phyloP scores from a whole-genome alignment of 2,113 vertebrate genomes.

The Megaceryle maxima region DNA sequence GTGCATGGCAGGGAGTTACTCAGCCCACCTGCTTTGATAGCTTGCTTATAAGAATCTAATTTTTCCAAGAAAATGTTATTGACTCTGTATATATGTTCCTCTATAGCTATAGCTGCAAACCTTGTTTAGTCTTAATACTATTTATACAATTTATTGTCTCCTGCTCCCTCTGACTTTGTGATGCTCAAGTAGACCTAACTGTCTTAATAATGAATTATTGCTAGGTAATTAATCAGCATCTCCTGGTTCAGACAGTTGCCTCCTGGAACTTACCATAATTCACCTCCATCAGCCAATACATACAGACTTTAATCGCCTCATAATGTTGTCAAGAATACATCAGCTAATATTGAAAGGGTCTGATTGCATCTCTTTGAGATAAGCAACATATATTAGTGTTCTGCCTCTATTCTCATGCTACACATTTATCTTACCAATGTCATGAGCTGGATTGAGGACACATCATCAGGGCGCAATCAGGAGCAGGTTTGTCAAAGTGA shows the following conservation, averaged over 20 bases:
- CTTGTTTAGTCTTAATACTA: background rate
- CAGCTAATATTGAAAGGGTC: background rate
- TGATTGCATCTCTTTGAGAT: slow-evolving; percentile 21
- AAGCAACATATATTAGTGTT: background rate
- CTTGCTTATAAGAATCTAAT: background rate
- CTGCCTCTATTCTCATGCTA: background rate
- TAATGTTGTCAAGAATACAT: background rate
- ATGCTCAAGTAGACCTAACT: background rate
- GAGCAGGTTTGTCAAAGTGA: background rate
- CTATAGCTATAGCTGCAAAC: background rate
- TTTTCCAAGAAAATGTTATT: background rate
- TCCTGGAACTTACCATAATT: background rate
- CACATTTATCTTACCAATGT: background rate
- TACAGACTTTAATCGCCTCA: slow-evolving; percentile 26
- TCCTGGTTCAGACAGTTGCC: background rate
- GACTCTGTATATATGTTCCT: background rate
- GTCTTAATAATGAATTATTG: background rate
- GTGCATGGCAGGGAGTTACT: background rate
- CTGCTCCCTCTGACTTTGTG: background rate
- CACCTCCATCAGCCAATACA: background rate
- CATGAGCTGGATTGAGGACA: background rate
- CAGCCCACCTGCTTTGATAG: background rate
- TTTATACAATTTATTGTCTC: background rate
- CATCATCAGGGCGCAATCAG: background rate
- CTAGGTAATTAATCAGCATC: slow-evolving; percentile 44